Conservation (phyloP, 2,797 vertebrate species). For the Bradypodion pumilum region DNA sequence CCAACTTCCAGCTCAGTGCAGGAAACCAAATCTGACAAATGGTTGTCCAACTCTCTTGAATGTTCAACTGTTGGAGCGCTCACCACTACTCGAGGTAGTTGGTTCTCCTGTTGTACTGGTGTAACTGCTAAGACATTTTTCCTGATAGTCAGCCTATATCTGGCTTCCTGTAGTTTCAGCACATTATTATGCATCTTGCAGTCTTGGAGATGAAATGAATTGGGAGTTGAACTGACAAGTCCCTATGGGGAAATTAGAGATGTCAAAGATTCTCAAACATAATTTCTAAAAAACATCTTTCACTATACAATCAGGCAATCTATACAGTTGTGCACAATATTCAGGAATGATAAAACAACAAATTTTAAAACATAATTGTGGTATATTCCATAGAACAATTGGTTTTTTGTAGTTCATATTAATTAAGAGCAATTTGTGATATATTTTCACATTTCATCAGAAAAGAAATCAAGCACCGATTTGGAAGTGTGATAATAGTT, state of each 20-base stretch:
- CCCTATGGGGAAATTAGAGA: not conserved
- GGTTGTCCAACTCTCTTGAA: too few relatives aligned
- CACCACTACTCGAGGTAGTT: too few relatives aligned
- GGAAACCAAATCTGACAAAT: too few relatives aligned
- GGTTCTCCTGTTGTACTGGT: too few relatives aligned
- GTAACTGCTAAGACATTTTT: too few relatives aligned
- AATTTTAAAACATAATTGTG: not conserved
- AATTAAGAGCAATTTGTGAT: not conserved
- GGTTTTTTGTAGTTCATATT: not conserved
- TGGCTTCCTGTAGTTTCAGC: too few relatives aligned
- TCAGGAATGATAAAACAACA: not conserved
- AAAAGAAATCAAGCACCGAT: not conserved
- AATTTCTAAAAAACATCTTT: not conserved
- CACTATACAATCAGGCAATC: not conserved
- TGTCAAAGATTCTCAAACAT: not conserved
- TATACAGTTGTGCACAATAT: not conserved
- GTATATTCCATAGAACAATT: not conserved
- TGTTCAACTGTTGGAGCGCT: too few relatives aligned
- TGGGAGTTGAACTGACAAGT: not conserved
- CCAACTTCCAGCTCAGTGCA: too few relatives aligned
- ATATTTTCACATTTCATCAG: not conserved
- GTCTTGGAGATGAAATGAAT: too few relatives aligned
- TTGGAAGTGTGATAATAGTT: not conserved
- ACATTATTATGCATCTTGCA: too few relatives aligned
- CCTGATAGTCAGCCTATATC: too few relatives aligned